Base-by-base conservation (phyloP, 2,113 vertebrate genomes). In the Alectura lathami region DNA sequence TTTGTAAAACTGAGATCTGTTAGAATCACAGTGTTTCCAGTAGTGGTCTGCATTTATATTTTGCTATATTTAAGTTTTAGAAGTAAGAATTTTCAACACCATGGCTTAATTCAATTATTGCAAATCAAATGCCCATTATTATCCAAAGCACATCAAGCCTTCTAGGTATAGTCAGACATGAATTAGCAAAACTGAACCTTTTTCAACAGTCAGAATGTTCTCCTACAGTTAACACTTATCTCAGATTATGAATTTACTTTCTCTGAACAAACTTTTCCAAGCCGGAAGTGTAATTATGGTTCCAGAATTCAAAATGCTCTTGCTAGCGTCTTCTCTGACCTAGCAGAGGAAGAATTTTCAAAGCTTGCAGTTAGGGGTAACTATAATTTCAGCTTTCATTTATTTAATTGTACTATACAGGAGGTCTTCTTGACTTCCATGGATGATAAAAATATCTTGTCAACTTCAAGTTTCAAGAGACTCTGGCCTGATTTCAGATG, bases 101-200 rank as follows among this genome's bases (percentile, higher is more conserved):
- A 20, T 50, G 18, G 3, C 6, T 57, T 54, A 40, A 66, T 67
- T 70, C 15, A 36, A 4, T 32, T 68, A 13, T 1, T 80, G 29
- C 17, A 53, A 48, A 50, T 38, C 18, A 86, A 50, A 24, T 10
- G 32, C 2, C 3, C 3, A 11, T 45, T 74, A 51, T 80, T 50
- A 56, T 6, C 26, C 30, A 22, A 40, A 42, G 11, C 74, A 30
- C 23, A 9, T 1, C 2, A 9, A 4, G 40, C 2, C 1, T 69
- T 43, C 42, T 34, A 74, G 4, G 7, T 62, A 8, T 12, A 57
- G 14, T 11, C 2, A 72, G 32, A 40, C 8, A 38, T 59, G 34
- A 73, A 17, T 70, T 10, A 72, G 20, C 36, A 70, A 54, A 70
- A 50, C 68, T 43, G 4, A 70, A 56, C 0, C 6, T 24, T 85